These are phyloP conservation scores for Drosophila heteroneura DNA, from an alignment of 2,888 invertebrate genomes.

Conservation along the genomic window DNA sequence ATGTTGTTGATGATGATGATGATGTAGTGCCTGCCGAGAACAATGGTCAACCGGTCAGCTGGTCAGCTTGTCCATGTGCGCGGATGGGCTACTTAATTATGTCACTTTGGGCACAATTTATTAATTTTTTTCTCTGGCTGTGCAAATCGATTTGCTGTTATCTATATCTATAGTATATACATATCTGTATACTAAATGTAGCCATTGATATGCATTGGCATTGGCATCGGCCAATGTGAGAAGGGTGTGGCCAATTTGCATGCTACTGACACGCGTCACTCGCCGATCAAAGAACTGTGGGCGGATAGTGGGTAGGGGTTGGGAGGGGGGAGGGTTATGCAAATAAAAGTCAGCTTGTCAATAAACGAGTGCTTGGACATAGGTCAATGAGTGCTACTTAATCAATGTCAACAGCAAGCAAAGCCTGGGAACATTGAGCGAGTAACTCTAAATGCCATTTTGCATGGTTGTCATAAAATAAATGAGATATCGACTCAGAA, in stretches of 20 bases:
- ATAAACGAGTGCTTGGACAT: conserved; percentile 71
- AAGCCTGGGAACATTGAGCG: conserved; percentile 47
- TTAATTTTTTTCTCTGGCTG: conserved; percentile 50
- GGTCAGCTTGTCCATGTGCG: conserved; percentile 37
- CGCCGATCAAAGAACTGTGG: conserved; percentile 40
- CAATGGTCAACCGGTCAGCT: conserved; percentile 54
- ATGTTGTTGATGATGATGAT: conserved; percentile 13
- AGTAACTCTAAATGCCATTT: conserved; percentile 23
- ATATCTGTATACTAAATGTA: conserved; percentile 16
- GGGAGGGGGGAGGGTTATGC: conserved; percentile 43
- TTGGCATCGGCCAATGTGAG: conserved; percentile 47
- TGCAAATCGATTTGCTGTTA: conserved; percentile 74
- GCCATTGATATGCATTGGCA: conserved; percentile 47
- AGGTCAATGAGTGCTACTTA: conserved; percentile 75
- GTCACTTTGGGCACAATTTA: conserved; percentile 70
- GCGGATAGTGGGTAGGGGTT: not conserved
- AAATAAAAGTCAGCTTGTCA: conserved; percentile 62
- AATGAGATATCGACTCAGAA: conserved; percentile 4
- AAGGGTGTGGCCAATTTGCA: conserved; percentile 75
- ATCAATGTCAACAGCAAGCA: conserved; percentile 59
- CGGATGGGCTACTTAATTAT: conserved; percentile 62
- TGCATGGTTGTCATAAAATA: conserved; percentile 26
- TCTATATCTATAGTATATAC: conserved; percentile 20
- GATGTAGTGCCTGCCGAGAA: conserved; percentile 32
- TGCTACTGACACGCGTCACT: conserved; percentile 67